phyloP scores from a whole-genome alignment of 2,888 invertebrate species.

The Caenorhabditis sp. region DNA sequence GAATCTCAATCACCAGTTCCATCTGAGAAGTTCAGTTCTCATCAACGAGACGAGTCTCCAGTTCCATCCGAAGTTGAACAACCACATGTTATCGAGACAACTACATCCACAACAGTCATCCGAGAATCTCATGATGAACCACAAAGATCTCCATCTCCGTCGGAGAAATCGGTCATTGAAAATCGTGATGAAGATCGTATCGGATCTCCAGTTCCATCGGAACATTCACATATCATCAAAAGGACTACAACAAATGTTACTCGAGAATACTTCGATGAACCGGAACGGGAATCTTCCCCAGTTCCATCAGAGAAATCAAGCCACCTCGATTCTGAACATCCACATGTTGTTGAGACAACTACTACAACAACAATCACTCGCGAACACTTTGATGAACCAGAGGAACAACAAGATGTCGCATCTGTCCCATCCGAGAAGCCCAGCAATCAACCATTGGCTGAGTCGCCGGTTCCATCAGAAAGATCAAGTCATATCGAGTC shows the following conservation, averaged over 20 bases:
- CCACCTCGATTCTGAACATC: constrained; percentile 2
- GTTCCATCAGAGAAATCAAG: neutral
- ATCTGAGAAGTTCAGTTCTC: neutral
- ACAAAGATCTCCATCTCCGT: neutral
- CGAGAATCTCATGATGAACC: constrained; percentile 12
- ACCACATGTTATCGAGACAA: constrained; percentile 15
- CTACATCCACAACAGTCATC: constrained; percentile 17
- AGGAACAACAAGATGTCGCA: constrained; percentile 10
- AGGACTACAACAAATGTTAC: constrained; percentile 35
- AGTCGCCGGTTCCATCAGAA: constrained; percentile 21
- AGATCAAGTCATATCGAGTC: neutral
- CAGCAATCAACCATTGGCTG: constrained; percentile 5
- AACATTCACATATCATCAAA: constrained; percentile 11
- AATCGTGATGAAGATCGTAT: neutral
- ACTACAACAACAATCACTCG: constrained; percentile 31
- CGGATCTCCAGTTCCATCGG: constrained; percentile 17
- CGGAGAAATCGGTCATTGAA: constrained; percentile 7
- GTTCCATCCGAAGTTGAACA: neutral
- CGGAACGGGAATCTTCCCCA: constrained; percentile 3
- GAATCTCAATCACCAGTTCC: neutral
- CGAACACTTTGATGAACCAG: constrained; percentile 17
- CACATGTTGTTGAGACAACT: constrained; percentile 22
- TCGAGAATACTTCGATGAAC: constrained; percentile 17
- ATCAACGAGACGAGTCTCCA: neutral
- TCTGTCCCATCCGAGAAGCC: constrained; percentile 13